These are phyloP conservation scores for Quadroppia sp. DNA, from an alignment of 2,888 invertebrate species.

Conservation along the genomic window DNA sequence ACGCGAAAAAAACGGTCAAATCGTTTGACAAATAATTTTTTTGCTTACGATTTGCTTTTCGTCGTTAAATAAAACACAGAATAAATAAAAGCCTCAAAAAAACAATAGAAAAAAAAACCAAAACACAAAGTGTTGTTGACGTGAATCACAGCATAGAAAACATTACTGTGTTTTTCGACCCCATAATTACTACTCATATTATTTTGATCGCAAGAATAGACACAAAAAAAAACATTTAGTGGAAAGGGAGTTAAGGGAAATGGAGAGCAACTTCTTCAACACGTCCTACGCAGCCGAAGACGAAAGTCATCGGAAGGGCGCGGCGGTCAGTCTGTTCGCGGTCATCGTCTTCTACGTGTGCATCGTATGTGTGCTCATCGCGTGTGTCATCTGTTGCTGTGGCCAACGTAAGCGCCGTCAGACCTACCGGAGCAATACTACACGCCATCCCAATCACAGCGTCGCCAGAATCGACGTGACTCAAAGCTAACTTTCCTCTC, in stretches of 20 bases:
- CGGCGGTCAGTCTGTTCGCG: conserved; percentile 14
- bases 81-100: too few relatives aligned
- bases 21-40: too few relatives aligned
- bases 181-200: too few relatives aligned
- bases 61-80: too few relatives aligned
- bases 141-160: too few relatives aligned
- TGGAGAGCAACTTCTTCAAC: neutral
- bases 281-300: neutral
- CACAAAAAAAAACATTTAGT: neutral
- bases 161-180: too few relatives aligned
- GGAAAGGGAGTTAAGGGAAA: neutral
- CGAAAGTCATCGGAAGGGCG: neutral
- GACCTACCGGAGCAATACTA: neutral
- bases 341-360: conserved; percentile 7
- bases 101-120: too few relatives aligned
- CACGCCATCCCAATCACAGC: neutral
- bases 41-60: too few relatives aligned
- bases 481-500: neutral
- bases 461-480: neutral
- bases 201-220: neutral
- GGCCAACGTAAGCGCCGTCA: neutral
- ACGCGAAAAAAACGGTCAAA: too few relatives aligned
- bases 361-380: neutral
- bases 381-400: conserved; percentile 23
- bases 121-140: too few relatives aligned